Evolutionary conservation across 2,888 invertebrate genomes (phyloP).

Genomic region (Orchesella flavescens): DNA sequence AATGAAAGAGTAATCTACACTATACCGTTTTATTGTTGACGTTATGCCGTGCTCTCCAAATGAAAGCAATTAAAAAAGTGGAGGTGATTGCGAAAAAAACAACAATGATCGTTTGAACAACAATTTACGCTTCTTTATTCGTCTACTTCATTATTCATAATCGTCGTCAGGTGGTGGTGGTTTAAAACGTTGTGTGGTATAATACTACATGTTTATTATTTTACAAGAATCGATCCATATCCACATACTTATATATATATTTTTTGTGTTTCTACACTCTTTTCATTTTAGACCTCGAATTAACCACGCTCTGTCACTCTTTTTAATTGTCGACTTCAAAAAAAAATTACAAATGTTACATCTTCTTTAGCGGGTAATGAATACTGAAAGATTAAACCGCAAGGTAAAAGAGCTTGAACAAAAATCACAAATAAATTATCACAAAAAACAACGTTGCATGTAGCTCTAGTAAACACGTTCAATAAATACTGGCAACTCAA

Average conservation of each 20-base stretch:
- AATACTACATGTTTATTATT: not conserved
- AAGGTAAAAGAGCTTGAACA: no score
- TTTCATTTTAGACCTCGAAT: not conserved
- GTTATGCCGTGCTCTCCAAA: not conserved
- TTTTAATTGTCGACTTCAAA: no score
- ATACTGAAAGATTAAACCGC: no score
- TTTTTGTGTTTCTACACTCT: not conserved
- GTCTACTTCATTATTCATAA: constrained; percentile 35
- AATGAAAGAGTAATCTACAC: constrained; percentile 19
- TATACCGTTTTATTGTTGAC: not conserved
- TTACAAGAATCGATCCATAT: no score
- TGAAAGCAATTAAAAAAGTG: constrained; percentile 35
- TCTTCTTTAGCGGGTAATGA: no score
- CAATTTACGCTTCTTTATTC: constrained; percentile 36
- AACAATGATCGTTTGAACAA: constrained; percentile 40
- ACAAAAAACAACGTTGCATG: no score
- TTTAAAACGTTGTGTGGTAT: not conserved
- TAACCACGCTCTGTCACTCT: no score
- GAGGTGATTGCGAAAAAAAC: constrained; percentile 49
- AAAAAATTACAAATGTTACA: no score
- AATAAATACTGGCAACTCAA: no score
- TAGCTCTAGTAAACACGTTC: no score
- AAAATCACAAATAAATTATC: no score
- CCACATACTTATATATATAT: not conserved
- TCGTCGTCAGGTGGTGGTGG: constrained; percentile 1